Percentiles rank a stretch among this genome's conserved stretches.
Conservation (phyloP, 2,113 vertebrate species). For the Daubentonia madagascariensis region DNA sequence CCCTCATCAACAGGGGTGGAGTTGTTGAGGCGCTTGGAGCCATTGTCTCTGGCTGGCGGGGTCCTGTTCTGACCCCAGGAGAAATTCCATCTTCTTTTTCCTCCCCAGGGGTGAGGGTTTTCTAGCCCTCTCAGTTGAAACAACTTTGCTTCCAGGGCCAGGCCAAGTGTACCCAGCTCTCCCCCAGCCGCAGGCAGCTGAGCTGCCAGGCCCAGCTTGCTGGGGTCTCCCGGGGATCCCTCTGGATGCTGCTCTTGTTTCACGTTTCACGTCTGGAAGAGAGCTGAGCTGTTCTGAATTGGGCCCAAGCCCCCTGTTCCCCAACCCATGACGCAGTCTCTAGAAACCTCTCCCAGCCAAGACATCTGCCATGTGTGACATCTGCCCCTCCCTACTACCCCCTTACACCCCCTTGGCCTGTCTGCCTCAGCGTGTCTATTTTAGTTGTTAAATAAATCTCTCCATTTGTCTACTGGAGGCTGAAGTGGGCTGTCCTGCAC, state of each 20-base stretch:
- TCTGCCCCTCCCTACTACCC: background rate
- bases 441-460: background rate
- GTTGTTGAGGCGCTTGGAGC: slow-evolving; percentile 52
- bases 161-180: background rate
- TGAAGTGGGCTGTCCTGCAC: background rate
- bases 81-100: slow-evolving; percentile 76
- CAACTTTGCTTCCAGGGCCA: background rate
- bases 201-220: slow-evolving; percentile 28
- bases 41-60: slow-evolving; percentile 69
- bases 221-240: slow-evolving; percentile 66
- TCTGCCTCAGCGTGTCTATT: slow-evolving; percentile 66
- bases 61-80: slow-evolving; percentile 75
- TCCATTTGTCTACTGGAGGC: background rate
- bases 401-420: slow-evolving; percentile 21
- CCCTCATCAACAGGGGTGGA: slow-evolving; percentile 74
- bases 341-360: slow-evolving; percentile 81
- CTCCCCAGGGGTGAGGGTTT: slow-evolving; percentile 45
- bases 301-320: slow-evolving; percentile 73
- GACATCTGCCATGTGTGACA: slow-evolving; percentile 81
- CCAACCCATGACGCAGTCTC: slow-evolving; percentile 64
- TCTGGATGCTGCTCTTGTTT: slow-evolving; percentile 67
- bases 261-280: slow-evolving; percentile 73
- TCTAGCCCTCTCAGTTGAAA: slow-evolving; percentile 56
- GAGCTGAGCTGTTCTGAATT: slow-evolving; percentile 63
- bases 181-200: background rate